A percentile compares a stretch with the other conserved stretches of the same genome.
These are phyloP conservation scores for Seira musarum DNA, from an alignment of 2,888 invertebrate genomes.

Conservation along the genomic window DNA sequence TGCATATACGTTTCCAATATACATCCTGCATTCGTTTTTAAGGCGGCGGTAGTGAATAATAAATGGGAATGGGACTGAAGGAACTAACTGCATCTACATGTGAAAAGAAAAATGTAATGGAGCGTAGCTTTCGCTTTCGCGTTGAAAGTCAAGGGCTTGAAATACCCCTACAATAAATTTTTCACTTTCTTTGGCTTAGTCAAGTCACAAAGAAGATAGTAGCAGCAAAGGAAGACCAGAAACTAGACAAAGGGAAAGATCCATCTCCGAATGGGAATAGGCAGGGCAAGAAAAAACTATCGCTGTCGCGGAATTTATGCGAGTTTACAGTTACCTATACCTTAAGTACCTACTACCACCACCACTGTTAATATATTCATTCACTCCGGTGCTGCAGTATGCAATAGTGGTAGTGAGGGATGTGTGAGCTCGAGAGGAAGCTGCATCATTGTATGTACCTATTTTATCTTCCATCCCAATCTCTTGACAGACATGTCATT, in stretches of 20 bases:
- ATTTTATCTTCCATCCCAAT: slow-evolving; percentile 34
- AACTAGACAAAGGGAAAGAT: too few species aligned
- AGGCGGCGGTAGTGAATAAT: neutral
- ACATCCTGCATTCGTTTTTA: neutral
- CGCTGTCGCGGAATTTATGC: slow-evolving; percentile 22
- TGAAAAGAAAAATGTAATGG: slow-evolving; percentile 8
- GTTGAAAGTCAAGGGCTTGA: slow-evolving; percentile 27
- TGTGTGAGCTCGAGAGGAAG: neutral
- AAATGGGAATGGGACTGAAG: neutral
- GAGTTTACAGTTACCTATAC: too few species aligned
- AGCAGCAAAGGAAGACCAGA: neutral
- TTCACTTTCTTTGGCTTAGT: neutral
- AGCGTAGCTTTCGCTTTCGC: slow-evolving; percentile 1
- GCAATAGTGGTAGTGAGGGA: slow-evolving; percentile 5
- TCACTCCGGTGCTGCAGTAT: too few species aligned
- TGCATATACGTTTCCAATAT: too few species aligned
- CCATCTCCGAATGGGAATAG: neutral
- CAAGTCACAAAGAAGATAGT: neutral
- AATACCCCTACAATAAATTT: neutral
- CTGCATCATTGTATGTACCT: neutral
- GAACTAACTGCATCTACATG: neutral
- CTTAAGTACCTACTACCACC: too few species aligned
- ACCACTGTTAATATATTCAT: too few species aligned
- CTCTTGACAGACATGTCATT: neutral
- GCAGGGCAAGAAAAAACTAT: slow-evolving; percentile 11